Evolutionary conservation across 2,113 vertebrate species (phyloP).

Genomic region (Shinisaurus crocodilurus): DNA sequence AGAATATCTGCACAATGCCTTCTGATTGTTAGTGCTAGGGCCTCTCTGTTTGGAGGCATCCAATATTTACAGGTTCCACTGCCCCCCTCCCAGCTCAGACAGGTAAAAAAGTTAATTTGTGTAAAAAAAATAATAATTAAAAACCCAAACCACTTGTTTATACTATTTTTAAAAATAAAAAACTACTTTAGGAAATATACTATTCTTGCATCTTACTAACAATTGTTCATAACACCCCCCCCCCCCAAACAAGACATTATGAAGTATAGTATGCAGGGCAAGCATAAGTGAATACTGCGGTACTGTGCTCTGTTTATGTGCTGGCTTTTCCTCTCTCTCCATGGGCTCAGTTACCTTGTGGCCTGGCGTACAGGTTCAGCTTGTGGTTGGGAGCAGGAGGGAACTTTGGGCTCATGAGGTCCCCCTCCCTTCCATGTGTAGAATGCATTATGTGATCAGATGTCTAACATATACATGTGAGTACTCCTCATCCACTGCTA

Average conservation of each 20-base stretch:
- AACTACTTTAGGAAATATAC: not conserved
- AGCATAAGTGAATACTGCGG: not conserved
- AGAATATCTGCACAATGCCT: not conserved
- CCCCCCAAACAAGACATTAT: not conserved
- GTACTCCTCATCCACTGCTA: not conserved
- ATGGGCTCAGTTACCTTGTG: not conserved
- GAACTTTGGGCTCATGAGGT: not conserved
- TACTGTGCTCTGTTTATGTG: not conserved
- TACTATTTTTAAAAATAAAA: not conserved
- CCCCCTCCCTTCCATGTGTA: not conserved
- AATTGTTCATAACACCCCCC: not conserved
- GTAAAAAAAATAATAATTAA: too few relatives aligned
- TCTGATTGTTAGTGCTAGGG: too few relatives aligned
- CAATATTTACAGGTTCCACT: not conserved
- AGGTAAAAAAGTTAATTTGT: not conserved
- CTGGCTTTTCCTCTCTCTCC: not conserved
- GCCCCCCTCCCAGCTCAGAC: not conserved
- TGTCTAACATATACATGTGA: not conserved
- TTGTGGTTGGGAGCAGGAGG: not conserved
- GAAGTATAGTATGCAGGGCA: not conserved
- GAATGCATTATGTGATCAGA: not conserved
- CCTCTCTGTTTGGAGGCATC: too few relatives aligned
- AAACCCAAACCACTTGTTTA: too few relatives aligned
- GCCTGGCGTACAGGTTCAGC: not conserved
- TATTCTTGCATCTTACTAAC: not conserved